These are phyloP conservation scores for Heliothis peltigera DNA, from an alignment of 2,888 invertebrate species.

Conservation along the genomic window DNA sequence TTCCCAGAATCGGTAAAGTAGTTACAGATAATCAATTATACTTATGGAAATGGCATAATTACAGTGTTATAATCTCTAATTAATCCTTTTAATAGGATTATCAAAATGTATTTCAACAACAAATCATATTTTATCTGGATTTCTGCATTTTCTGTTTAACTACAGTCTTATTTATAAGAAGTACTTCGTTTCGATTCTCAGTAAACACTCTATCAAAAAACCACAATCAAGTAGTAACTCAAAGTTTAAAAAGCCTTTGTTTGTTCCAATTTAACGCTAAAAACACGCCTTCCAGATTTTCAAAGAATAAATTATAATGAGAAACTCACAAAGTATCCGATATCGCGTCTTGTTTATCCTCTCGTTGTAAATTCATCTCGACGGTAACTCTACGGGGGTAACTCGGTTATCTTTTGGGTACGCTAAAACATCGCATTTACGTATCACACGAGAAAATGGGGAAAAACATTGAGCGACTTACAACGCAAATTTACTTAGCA, in stretches of 20 bases:
- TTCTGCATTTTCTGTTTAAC: no score
- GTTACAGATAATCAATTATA: no score
- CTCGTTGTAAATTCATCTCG: slow-evolving; percentile 57
- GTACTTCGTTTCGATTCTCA: no score
- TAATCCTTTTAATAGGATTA: no score
- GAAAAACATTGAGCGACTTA: slow-evolving; percentile 66
- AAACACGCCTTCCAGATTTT: slow-evolving; percentile 53
- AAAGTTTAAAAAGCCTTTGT: slow-evolving; percentile 29
- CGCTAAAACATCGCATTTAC: slow-evolving; percentile 66
- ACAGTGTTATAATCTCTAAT: no score
- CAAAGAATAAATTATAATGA: slow-evolving; percentile 55
- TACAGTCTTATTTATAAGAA: no score
- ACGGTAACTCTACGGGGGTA: slow-evolving; percentile 59
- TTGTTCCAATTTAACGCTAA: slow-evolving; percentile 26
- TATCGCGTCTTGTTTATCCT: slow-evolving; percentile 56
- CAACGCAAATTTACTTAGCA: slow-evolving; percentile 67
- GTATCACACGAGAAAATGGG: slow-evolving; percentile 60
- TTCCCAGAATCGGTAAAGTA: no score
- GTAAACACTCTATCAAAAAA: no score
- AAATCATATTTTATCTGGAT: no score
- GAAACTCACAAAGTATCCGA: slow-evolving; percentile 59
- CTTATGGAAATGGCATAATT: no score
- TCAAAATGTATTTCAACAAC: no score
- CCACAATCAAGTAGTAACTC: slow-evolving; percentile 5
- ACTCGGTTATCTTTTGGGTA: slow-evolving; percentile 69